Conservation (phyloP, 2,888 invertebrate genomes). For the Oegoconia quadripuncta region DNA sequence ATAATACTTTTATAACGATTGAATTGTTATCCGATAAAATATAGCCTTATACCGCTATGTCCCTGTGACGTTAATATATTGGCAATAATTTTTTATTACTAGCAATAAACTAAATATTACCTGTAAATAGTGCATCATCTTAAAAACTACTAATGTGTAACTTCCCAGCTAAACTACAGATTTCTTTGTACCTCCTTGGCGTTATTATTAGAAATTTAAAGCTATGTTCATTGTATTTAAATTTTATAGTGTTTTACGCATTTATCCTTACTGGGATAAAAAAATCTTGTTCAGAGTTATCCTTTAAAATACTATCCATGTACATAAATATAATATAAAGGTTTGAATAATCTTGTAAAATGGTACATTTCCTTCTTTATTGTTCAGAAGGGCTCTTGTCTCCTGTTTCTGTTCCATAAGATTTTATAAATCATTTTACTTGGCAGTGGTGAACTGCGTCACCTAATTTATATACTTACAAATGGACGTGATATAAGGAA, state of each 20-base stretch:
- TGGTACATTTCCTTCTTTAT: slow-evolving; percentile 30
- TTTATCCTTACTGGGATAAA: slow-evolving; percentile 4
- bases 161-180: slow-evolving; percentile 3
- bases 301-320: neutral
- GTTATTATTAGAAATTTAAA: neutral
- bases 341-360: slow-evolving; percentile 27
- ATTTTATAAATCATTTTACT: slow-evolving; percentile 14
- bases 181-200: slow-evolving; percentile 8
- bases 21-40: neutral
- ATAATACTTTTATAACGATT: neutral
- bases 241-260: neutral
- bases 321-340: neutral
- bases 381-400: slow-evolving; percentile 39
- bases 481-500: slow-evolving; percentile 30
- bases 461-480: slow-evolving; percentile 31
- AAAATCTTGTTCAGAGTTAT: slow-evolving; percentile 3
- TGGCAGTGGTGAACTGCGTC: slow-evolving; percentile 52
- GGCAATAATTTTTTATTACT: slow-evolving; percentile 3
- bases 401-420: slow-evolving; percentile 31
- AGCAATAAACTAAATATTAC: slow-evolving; percentile 1
- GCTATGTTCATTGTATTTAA: neutral
- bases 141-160: neutral
- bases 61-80: slow-evolving; percentile 4
- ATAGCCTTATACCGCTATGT: neutral
- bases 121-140: slow-evolving; percentile 1